phyloP scores from a whole-genome alignment of 1,140 invertebrate species.

The Drosophila teissieri region DNA sequence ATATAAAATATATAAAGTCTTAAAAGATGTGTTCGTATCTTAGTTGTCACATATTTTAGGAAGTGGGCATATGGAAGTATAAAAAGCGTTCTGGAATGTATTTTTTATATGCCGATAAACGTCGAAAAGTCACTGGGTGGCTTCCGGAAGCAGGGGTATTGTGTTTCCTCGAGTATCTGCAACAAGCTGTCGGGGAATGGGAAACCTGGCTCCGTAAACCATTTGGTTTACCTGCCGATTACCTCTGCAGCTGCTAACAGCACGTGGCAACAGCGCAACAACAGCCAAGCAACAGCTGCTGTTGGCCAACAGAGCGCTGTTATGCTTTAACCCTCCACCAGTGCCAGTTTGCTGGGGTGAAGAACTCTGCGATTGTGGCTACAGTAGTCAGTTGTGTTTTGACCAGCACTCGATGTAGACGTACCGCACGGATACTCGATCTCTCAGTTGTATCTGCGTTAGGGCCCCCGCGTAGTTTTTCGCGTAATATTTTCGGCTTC shows the following conservation, averaged over 20 bases:
- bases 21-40: not conserved
- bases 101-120: not conserved
- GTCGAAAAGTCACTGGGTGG: slow-evolving; percentile 7
- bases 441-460: slow-evolving; percentile 21
- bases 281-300: slow-evolving; percentile 26
- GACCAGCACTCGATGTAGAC: slow-evolving; percentile 39
- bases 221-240: slow-evolving; percentile 39
- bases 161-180: slow-evolving; percentile 33
- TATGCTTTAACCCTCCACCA: slow-evolving; percentile 10
- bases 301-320: slow-evolving; percentile 20
- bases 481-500: slow-evolving; percentile 38
- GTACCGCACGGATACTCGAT: slow-evolving; percentile 29
- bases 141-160: slow-evolving; percentile 37
- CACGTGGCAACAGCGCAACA: slow-evolving; percentile 44
- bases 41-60: not conserved
- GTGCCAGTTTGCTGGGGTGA: not conserved
- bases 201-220: slow-evolving; percentile 5
- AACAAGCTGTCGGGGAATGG: slow-evolving; percentile 35
- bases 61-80: not conserved
- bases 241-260: slow-evolving; percentile 59
- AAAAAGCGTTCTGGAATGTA: not conserved
- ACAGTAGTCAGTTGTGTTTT: slow-evolving; percentile 35
- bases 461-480: slow-evolving; percentile 60
- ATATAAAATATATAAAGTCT: no score
- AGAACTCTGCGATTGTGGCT: not conserved